Percentiles rank a stretch among this genome's conserved stretches.
phyloP scores from a whole-genome alignment of 2,113 vertebrate species.

The Toxotes chatareus region DNA sequence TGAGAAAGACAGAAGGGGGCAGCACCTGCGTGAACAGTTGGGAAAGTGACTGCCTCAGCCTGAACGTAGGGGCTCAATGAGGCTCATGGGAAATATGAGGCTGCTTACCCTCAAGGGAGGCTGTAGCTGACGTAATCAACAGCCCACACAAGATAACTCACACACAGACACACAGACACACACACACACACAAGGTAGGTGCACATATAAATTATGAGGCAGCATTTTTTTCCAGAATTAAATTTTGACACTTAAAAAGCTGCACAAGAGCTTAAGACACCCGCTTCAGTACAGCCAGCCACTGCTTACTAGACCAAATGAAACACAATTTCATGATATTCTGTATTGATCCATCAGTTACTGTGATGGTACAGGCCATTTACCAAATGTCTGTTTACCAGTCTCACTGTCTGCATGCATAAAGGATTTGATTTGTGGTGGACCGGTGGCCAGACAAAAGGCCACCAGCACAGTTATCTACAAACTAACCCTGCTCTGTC shows the following conservation, averaged over 20 bases:
- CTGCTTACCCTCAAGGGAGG: conserved; percentile 52
- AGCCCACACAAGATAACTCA: conserved; percentile 31
- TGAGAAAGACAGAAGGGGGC: conserved; percentile 65
- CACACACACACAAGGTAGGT: conserved; percentile 14
- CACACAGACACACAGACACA: neutral
- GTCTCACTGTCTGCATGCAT: conserved; percentile 55
- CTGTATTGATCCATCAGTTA: conserved; percentile 62
- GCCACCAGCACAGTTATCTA: conserved; percentile 63
- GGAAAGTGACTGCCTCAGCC: conserved; percentile 37
- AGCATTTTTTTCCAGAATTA: conserved; percentile 28
- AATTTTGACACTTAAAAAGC: conserved; percentile 47
- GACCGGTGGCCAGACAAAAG: conserved; percentile 62
- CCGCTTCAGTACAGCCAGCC: conserved; percentile 13
- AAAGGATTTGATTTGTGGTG: conserved; percentile 60
- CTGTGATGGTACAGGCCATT: conserved; percentile 55
- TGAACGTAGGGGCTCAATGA: conserved; percentile 44
- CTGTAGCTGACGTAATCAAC: conserved; percentile 66
- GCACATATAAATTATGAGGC: conserved; percentile 47
- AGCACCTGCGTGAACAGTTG: conserved; percentile 54
- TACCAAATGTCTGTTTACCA: conserved; percentile 65
- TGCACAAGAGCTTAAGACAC: conserved; percentile 48
- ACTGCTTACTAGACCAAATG: conserved; percentile 19
- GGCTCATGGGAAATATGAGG: conserved; percentile 73
- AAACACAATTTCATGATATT: conserved; percentile 59
- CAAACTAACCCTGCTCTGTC: conserved; percentile 54